Percentiles rank a stretch among this genome's conserved stretches.
Evolutionary conservation across 2,797 vertebrate species (phyloP).

Genomic region (Babyrousa celebensis): DNA sequence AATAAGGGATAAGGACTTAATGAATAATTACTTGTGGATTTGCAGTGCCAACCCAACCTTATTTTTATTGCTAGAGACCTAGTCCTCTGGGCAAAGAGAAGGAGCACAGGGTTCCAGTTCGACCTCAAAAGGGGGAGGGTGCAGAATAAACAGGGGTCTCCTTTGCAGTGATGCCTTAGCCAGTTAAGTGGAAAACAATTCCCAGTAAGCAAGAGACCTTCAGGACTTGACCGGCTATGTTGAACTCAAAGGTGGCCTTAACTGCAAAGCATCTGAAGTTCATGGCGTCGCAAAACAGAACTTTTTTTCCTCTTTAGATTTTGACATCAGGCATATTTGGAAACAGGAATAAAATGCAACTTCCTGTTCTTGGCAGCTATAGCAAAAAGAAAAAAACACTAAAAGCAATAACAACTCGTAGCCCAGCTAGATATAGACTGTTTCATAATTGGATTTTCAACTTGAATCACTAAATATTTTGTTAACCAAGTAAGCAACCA

Average conservation of each 20-base stretch:
- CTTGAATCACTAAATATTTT: not conserved
- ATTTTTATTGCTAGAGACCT: constrained; percentile 73
- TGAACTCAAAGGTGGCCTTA: constrained; percentile 74
- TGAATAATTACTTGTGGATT: constrained; percentile 69
- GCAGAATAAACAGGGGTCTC: constrained; percentile 61
- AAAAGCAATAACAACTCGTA: constrained; percentile 43
- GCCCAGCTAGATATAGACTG: not conserved
- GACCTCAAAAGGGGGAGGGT: constrained; percentile 69
- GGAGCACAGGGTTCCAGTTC: constrained; percentile 70
- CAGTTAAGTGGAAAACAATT: constrained; percentile 64
- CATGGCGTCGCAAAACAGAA: constrained; percentile 62
- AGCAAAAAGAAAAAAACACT: not conserved
- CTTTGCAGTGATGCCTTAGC: constrained; percentile 56
- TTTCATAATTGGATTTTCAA: constrained; percentile 43
- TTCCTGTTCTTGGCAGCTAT: constrained; percentile 83
- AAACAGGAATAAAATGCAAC: constrained; percentile 81
- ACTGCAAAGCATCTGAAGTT: constrained; percentile 64
- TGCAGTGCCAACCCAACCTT: not conserved
- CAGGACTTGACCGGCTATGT: constrained; percentile 49
- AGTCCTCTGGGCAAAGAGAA: constrained; percentile 69
- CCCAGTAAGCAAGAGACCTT: constrained; percentile 67
- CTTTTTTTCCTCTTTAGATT: constrained; percentile 69
- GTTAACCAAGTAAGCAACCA: not conserved
- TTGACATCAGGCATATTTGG: constrained; percentile 84
- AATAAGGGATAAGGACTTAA: constrained; percentile 67